Base-by-base conservation (phyloP, 2,797 vertebrate genomes). In the Momotus momota region DNA sequence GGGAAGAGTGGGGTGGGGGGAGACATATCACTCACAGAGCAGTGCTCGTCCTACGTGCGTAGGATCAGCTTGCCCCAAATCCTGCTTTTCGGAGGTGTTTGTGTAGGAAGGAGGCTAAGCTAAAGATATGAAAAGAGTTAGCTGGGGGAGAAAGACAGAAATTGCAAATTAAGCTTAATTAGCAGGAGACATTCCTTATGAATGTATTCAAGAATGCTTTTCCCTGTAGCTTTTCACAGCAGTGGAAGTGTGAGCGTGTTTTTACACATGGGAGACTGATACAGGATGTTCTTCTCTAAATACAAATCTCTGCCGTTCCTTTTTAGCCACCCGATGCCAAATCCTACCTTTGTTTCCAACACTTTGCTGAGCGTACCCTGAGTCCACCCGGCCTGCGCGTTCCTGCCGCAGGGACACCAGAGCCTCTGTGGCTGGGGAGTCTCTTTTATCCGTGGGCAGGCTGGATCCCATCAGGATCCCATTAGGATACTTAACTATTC, bases 151-250 rank as follows among this genome's bases (percentile, higher is more conserved):
- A 80, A 94, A 81, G 52, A 60, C 43, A 78, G 73, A 92, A 90
- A 58, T 97, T 92, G 87, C 88, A 95, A 94, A 93, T 83, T 81
- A 83, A 58, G 46, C 88, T 88, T 90, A 58, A 81, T 93, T 75
- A 88, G 69, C 45, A 74, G 64, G 58, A 95, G 88, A 88, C 7
- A 12, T 84, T 88, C 79, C 86, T 94, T 85, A 73, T 91, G 82
- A 97, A 94, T 90, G 89, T 88, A 86, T 82, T 95, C 91, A 91
- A 52, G 81, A 93, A 89, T 77, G 51, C 75, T 96, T 97, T 90
- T 89, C 94, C 83, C 83, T 94, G 65, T 86, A 73, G 57, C 77
- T 69, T 90, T 90, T 90, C 80, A 60, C 79, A 93, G 82, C 90
- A 92, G 21, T 49, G 61, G 54, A 55, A 25, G 86, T 86, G 79